Conservation (phyloP, 2,113 vertebrate species). For the Xyliphius kryptos region DNA sequence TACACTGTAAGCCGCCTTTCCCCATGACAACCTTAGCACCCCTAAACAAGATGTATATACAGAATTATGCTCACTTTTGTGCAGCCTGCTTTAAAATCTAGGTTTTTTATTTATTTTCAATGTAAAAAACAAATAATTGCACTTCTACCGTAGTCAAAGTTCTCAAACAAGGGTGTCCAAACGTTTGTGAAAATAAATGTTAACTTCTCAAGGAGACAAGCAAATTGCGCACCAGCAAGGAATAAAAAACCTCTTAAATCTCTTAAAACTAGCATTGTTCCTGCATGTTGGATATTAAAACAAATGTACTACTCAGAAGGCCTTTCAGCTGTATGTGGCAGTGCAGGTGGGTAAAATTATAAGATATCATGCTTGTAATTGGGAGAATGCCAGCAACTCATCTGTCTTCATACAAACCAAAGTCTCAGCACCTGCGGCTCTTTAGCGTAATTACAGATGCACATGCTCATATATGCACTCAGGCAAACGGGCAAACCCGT, state of each 20-base stretch:
- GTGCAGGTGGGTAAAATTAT: constrained; percentile 65
- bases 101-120: no score
- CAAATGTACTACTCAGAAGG: not conserved
- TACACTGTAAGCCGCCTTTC: no score
- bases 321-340: constrained; percentile 38
- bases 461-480: constrained; percentile 2
- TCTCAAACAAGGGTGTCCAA: no score
- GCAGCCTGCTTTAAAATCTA: no score
- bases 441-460: constrained; percentile 29
- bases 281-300: not conserved
- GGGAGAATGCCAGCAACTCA: constrained; percentile 65
- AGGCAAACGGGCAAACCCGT: constrained; percentile 1
- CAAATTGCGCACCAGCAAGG: not conserved
- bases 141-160: no score
- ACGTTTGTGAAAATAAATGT: no score
- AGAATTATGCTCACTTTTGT: no score
- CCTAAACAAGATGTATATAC: no score
- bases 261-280: not conserved
- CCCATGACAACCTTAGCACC: no score
- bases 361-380: constrained; percentile 68
- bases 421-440: constrained; percentile 67
- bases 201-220: no score
- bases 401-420: constrained; percentile 68
- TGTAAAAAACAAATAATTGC: no score
- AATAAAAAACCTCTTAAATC: not conserved